A percentile compares a stretch with the other conserved stretches of the same genome.
Evolutionary conservation across 2,888 invertebrate species (phyloP).

Genomic region (Ophion ellenae): DNA sequence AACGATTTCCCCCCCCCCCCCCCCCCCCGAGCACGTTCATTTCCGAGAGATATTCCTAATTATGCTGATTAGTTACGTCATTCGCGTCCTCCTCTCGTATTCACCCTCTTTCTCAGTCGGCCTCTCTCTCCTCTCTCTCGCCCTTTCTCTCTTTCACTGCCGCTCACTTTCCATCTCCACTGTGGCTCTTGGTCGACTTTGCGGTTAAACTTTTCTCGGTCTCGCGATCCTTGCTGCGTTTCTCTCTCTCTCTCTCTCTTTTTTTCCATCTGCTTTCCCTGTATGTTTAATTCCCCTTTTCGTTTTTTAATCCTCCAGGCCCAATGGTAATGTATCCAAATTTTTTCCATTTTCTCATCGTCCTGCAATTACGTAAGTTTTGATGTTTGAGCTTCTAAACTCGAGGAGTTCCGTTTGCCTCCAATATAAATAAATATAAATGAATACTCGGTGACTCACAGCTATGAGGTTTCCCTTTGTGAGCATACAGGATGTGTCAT

Average conservation of each 20-base stretch:
- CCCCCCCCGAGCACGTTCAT: conserved; percentile 63
- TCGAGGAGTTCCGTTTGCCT: background rate
- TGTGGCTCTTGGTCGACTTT: conserved; percentile 56
- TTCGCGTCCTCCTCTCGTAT: conserved; percentile 46
- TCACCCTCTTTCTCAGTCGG: too few relatives aligned
- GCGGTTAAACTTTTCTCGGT: conserved; percentile 77
- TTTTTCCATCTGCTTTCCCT: background rate
- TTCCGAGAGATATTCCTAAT: conserved; percentile 77
- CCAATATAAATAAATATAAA: conserved; percentile 3
- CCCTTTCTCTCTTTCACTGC: too few relatives aligned
- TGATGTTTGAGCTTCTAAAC: background rate
- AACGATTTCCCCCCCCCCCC: conserved; percentile 17
- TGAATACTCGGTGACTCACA: too few relatives aligned
- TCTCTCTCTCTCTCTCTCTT: too few relatives aligned
- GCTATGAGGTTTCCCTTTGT: too few relatives aligned
- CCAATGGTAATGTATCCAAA: background rate
- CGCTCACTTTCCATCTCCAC: background rate
- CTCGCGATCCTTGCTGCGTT: conserved; percentile 57
- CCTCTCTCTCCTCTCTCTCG: too few relatives aligned
- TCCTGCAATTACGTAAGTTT: conserved; percentile 22
- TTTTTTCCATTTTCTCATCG: background rate
- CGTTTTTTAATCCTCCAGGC: conserved; percentile 9
- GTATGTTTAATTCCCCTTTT: conserved; percentile 5
- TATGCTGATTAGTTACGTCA: conserved; percentile 77
- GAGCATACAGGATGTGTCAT: too few relatives aligned